These are phyloP conservation scores for Xiphophorus hellerii DNA, from an alignment of 2,113 vertebrate genomes.

Conservation along the genomic window DNA sequence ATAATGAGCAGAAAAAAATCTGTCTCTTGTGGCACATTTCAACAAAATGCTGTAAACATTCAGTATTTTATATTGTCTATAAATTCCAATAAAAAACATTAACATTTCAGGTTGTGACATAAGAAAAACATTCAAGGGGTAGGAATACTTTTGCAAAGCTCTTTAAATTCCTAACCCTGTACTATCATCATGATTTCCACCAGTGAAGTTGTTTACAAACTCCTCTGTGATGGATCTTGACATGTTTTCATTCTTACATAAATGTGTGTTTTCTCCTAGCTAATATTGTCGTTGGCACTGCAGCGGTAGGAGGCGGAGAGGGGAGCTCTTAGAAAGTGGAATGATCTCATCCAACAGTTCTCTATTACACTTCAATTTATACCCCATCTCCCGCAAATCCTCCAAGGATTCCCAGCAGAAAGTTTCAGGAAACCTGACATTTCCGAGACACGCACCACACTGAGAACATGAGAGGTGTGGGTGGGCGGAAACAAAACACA, in stretches of 20 bases:
- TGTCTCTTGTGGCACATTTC: too few species aligned
- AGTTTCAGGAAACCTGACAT: conserved; percentile 39
- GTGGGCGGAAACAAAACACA: conserved; percentile 17
- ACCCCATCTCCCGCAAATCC: conserved; percentile 34
- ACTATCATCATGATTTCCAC: not conserved
- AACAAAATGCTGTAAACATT: not conserved
- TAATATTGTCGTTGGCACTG: conserved; percentile 48
- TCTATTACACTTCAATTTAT: conserved; percentile 33
- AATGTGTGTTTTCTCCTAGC: conserved; percentile 51
- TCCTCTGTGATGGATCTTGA: conserved; percentile 4
- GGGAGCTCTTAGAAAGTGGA: conserved; percentile 20
- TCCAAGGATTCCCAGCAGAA: conserved; percentile 36
- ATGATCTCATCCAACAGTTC: conserved; percentile 17
- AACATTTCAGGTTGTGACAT: not conserved
- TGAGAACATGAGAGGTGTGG: conserved; percentile 43
- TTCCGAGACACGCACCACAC: conserved; percentile 36
- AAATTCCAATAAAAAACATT: not conserved
- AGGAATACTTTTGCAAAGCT: too few species aligned
- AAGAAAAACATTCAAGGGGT: not conserved
- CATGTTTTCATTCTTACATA: conserved; percentile 41
- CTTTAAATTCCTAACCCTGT: not conserved
- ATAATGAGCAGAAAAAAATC: too few species aligned
- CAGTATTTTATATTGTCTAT: not conserved
- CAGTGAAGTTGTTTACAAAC: conserved; percentile 19
- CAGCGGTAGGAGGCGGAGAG: conserved; percentile 6